A percentile compares a stretch with the other conserved stretches of the same genome.
phyloP scores from a whole-genome alignment of 1,140 invertebrate genomes.

The Drusus annulatus region DNA sequence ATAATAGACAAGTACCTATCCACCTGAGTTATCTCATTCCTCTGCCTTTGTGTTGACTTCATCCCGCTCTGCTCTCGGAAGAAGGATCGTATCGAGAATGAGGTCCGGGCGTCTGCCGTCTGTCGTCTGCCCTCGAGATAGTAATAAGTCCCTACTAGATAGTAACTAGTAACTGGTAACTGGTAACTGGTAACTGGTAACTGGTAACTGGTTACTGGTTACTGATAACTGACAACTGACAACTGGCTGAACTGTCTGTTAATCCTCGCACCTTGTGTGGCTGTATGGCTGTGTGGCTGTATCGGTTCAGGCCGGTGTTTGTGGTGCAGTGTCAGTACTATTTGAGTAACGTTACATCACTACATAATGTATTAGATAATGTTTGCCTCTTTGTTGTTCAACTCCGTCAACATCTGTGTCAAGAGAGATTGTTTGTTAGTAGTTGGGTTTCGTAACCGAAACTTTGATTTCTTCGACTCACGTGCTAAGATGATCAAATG shows the following conservation, averaged over 20 bases:
- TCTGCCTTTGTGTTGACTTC: too few species aligned
- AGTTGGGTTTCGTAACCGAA: constrained; percentile 53
- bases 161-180: too few species aligned
- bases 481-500: constrained; percentile 32
- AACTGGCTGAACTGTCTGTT: too few species aligned
- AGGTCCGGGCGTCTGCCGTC: neutral
- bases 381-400: constrained; percentile 58
- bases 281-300: too few species aligned
- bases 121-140: too few species aligned
- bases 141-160: too few species aligned
- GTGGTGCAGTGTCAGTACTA: constrained; percentile 33
- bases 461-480: constrained; percentile 43
- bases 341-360: constrained; percentile 46
- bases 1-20: neutral
- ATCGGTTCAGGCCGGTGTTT: neutral
- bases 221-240: too few species aligned
- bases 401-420: constrained; percentile 58
- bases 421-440: constrained; percentile 58
- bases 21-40: too few species aligned
- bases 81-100: neutral
- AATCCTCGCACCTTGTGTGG: too few species aligned
- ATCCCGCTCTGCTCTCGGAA: too few species aligned
- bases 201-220: too few species aligned
- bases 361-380: constrained; percentile 56
- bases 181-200: too few species aligned